phyloP scores from a whole-genome alignment of 2,113 vertebrate species.

The Mormyrus iriodes region DNA sequence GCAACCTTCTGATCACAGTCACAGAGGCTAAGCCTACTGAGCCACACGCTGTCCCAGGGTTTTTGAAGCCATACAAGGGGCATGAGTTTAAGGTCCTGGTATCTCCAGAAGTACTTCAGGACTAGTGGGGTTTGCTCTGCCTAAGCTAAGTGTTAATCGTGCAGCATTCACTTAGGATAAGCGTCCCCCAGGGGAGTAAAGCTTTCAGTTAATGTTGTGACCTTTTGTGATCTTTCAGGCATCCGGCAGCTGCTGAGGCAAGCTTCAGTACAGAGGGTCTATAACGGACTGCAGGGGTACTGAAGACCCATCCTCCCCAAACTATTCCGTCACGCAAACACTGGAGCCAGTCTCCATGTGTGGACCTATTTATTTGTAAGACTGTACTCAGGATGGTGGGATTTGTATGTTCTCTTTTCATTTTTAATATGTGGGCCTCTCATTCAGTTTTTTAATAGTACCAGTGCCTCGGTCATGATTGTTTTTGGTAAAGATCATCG shows the following conservation, averaged over 20 bases:
- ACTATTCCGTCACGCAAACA: conserved; percentile 20
- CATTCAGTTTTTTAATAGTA: conserved; percentile 15
- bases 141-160: not conserved
- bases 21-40: too few relatives aligned
- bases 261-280: conserved; percentile 82
- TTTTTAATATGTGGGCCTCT: conserved; percentile 30
- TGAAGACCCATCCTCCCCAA: conserved; percentile 47
- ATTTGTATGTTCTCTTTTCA: conserved; percentile 36
- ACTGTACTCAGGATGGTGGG: conserved; percentile 53
- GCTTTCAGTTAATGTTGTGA: not conserved
- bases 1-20: too few relatives aligned
- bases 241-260: conserved; percentile 82
- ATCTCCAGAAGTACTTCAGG: too few relatives aligned
- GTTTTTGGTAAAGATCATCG: not conserved
- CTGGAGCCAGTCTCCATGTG: conserved; percentile 23
- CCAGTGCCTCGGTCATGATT: not conserved
- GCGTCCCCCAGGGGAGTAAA: not conserved
- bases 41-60: too few relatives aligned
- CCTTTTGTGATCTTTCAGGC: conserved; percentile 58
- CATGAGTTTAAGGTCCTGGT: too few relatives aligned
- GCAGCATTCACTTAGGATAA: not conserved
- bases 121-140: not conserved
- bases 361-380: conserved; percentile 61
- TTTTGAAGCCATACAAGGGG: too few relatives aligned
- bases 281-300: conserved; percentile 95